These are phyloP conservation scores for Agrotis clavis DNA, from an alignment of 2,888 invertebrate species.

Conservation along the genomic window DNA sequence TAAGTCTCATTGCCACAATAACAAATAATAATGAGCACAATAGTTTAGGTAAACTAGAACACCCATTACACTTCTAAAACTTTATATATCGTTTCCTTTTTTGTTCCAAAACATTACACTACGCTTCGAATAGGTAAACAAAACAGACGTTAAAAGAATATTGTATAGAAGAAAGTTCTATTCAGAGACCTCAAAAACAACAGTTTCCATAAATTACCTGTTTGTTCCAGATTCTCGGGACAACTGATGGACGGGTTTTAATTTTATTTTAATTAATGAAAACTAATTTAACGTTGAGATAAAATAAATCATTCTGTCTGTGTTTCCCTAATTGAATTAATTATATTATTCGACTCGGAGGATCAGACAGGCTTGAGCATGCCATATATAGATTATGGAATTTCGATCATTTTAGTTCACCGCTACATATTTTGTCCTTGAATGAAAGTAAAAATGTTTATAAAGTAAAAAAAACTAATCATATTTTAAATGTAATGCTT, in stretches of 20 bases:
- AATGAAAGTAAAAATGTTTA: not conserved
- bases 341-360: not conserved
- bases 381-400: not conserved
- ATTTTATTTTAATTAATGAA: slow-evolving; percentile 47
- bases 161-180: not conserved
- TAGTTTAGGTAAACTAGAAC: not conserved
- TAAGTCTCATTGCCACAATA: not conserved
- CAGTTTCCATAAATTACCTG: slow-evolving; percentile 38
- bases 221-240: slow-evolving; percentile 41
- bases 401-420: not conserved
- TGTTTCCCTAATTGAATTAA: slow-evolving; percentile 27
- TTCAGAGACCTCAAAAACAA: slow-evolving; percentile 33
- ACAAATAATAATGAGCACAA: not conserved
- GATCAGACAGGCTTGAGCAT: not conserved
- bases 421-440: not conserved
- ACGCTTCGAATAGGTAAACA: not conserved
- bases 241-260: slow-evolving; percentile 52
- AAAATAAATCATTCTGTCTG: slow-evolving; percentile 27
- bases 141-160: not conserved
- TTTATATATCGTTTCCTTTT: not conserved
- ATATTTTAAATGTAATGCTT: not conserved
- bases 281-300: slow-evolving; percentile 30
- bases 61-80: not conserved
- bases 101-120: not conserved
- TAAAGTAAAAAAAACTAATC: not conserved